These are phyloP conservation scores for Melipona quadrifasciata DNA, from an alignment of 1,140 invertebrate species.

Conservation along the genomic window DNA sequence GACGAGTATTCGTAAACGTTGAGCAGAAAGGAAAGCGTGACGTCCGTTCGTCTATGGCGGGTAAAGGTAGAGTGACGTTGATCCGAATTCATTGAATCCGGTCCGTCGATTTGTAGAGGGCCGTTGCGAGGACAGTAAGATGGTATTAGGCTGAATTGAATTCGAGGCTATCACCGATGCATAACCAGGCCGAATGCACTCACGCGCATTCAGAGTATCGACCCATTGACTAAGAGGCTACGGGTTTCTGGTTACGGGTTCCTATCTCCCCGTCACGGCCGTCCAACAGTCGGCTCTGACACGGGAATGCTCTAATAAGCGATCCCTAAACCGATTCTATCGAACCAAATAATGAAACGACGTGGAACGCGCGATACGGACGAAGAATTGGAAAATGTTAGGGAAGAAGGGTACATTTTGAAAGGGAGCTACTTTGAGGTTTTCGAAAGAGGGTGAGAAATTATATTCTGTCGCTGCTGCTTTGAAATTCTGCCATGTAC, in stretches of 20 bases:
- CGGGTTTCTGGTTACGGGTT: slow-evolving; percentile 42
- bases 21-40: not conserved
- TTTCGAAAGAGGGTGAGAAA: no score
- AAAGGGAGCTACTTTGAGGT: no score
- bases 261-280: slow-evolving; percentile 33
- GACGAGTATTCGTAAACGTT: not conserved
- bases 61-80: slow-evolving; percentile 3
- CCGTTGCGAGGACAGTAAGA: slow-evolving; percentile 27
- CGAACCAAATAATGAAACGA: not conserved
- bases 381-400: not conserved
- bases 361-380: not conserved
- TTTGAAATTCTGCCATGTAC: no score
- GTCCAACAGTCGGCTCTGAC: not conserved
- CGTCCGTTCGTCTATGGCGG: not conserved
- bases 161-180: slow-evolving; percentile 26
- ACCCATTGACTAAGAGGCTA: slow-evolving; percentile 46
- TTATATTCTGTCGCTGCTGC: no score
- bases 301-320: slow-evolving; percentile 19
- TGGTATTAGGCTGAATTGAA: slow-evolving; percentile 46
- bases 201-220: slow-evolving; percentile 32
- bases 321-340: not conserved
- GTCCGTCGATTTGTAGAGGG: not conserved
- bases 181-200: slow-evolving; percentile 1
- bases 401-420: no score
- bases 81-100: slow-evolving; percentile 1